These are phyloP conservation scores for Rhinopomastus cyanomelas DNA, from an alignment of 2,113 vertebrate genomes.

Conservation along the genomic window DNA sequence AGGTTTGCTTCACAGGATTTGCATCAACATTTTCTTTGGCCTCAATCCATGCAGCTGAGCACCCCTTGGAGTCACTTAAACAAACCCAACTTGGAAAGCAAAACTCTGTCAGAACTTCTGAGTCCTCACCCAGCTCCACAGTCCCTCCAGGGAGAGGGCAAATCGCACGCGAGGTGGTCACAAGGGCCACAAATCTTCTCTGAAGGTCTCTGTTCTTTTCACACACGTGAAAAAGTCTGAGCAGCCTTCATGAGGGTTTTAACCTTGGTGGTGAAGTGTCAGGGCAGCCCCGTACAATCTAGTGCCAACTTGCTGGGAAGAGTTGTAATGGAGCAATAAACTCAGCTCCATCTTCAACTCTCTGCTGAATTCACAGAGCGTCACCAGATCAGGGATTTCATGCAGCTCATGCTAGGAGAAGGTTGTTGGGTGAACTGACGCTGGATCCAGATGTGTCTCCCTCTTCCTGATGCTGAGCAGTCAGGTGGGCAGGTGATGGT, in stretches of 20 bases:
- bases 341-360: not conserved
- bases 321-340: not conserved
- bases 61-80: constrained; percentile 55
- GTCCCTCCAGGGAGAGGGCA: not conserved
- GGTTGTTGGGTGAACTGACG: no score
- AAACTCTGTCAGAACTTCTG: constrained; percentile 8
- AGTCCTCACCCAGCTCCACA: not conserved
- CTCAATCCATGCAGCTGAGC: not conserved
- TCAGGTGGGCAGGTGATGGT: no score
- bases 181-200: not conserved
- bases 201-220: not conserved
- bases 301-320: not conserved
- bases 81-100: constrained; percentile 39
- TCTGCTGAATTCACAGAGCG: not conserved
- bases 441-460: not conserved
- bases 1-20: constrained; percentile 29
- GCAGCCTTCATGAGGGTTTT: not conserved
- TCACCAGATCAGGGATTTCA: not conserved
- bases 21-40: constrained; percentile 59
- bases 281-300: fast-evolving
- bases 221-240: not conserved
- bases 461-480: not conserved
- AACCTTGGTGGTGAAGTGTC: not conserved
- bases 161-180: fast-evolving
- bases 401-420: not conserved